phyloP scores from a whole-genome alignment of 2,888 invertebrate species.

The Melipona bicolor region DNA sequence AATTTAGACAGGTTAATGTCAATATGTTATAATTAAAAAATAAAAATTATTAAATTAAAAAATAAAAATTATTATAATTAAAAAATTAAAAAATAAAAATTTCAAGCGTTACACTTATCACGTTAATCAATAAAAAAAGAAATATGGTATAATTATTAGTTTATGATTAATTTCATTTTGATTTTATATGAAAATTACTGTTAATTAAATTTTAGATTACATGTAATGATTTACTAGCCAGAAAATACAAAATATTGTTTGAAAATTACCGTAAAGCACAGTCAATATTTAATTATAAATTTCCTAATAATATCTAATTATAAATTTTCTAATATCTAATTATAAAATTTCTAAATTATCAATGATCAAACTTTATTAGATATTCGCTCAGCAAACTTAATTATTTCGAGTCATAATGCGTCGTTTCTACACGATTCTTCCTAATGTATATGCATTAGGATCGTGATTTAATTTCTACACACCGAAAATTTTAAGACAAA shows the following conservation, averaged over 20 bases:
- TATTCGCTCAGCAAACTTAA: conserved; percentile 1
- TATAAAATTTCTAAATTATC: not conserved
- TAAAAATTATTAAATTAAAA: not conserved
- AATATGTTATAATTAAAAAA: not conserved
- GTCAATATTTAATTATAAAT: not conserved
- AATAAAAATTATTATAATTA: not conserved
- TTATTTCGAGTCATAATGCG: conserved; percentile 24
- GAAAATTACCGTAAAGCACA: not conserved
- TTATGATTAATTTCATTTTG: not conserved
- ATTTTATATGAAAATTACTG: not conserved
- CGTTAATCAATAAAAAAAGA: not conserved
- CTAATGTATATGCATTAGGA: conserved; percentile 38
- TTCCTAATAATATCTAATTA: not conserved
- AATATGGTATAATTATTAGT: not conserved
- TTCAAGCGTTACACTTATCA: not conserved
- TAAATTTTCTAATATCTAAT: not conserved
- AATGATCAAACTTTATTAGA: not conserved
- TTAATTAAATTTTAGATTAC: not conserved
- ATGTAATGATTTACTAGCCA: not conserved
- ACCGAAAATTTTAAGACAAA: conserved; percentile 28
- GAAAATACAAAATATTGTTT: not conserved
- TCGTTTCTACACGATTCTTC: conserved; percentile 38
- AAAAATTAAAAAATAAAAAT: not conserved
- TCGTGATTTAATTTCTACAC: conserved; percentile 39
- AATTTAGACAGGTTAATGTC: not conserved